These are phyloP conservation scores for Eurosta solidaginis DNA, from an alignment of 1,140 invertebrate genomes.

Conservation along the genomic window DNA sequence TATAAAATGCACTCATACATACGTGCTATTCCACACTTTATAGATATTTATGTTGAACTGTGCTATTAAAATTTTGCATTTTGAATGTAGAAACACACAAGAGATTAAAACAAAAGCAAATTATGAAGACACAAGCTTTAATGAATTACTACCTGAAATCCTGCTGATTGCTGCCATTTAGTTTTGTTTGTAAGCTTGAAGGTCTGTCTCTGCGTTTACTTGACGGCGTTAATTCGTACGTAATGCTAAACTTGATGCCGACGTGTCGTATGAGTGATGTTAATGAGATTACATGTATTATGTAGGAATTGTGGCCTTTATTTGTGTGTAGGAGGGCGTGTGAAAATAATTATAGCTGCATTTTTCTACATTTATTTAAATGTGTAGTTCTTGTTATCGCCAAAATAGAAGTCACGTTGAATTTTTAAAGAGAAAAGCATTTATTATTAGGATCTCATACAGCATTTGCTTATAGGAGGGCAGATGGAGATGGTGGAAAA, in stretches of 20 bases:
- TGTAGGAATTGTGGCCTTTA: background rate
- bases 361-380: too few species aligned
- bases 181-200: background rate
- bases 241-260: background rate
- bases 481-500: too few species aligned
- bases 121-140: conserved; percentile 1
- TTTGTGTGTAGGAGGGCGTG: background rate
- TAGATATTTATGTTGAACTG: too few species aligned
- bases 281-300: conserved; percentile 9
- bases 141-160: background rate
- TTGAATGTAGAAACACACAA: background rate
- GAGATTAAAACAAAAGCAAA: conserved; percentile 9
- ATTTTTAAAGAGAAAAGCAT: too few species aligned
- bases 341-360: conserved; percentile 1
- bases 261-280: conserved; percentile 20
- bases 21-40: too few species aligned
- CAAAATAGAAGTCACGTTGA: too few species aligned
- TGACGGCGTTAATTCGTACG: background rate
- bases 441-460: too few species aligned
- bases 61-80: background rate
- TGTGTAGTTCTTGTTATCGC: too few species aligned
- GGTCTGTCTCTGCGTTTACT: background rate
- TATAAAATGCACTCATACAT: too few species aligned
- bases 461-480: too few species aligned
- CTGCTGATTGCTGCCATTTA: background rate